phyloP scores from a whole-genome alignment of 2,888 invertebrate species.

The Monopis laevigella region DNA sequence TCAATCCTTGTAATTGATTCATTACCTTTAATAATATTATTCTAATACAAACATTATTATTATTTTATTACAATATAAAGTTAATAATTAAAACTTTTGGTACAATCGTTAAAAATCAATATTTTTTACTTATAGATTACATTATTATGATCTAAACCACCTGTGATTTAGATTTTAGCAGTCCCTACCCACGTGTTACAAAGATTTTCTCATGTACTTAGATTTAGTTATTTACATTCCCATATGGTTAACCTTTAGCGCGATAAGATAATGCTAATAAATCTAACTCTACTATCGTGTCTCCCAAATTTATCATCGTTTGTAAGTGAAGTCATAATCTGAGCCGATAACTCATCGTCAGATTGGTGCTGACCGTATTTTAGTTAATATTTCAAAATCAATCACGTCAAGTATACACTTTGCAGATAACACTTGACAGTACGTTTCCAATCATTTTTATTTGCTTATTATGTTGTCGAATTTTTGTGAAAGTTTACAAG shows the following conservation, averaged over 20 bases:
- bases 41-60: too few species aligned
- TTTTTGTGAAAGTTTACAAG: slow-evolving; percentile 9
- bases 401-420: slow-evolving; percentile 12
- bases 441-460: slow-evolving; percentile 10
- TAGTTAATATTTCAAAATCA: slow-evolving; percentile 12
- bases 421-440: slow-evolving; percentile 10
- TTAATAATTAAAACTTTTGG: too few species aligned
- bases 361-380: slow-evolving; percentile 10
- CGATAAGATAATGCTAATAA: slow-evolving; percentile 9
- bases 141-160: too few species aligned
- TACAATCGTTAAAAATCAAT: too few species aligned
- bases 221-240: slow-evolving; percentile 8
- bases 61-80: too few species aligned
- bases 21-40: too few species aligned
- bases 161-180: too few species aligned
- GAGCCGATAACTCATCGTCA: slow-evolving; percentile 11
- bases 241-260: slow-evolving; percentile 6
- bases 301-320: slow-evolving; percentile 8
- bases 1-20: too few species aligned
- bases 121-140: too few species aligned
- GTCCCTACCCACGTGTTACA: too few species aligned
- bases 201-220: too few species aligned
- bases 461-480: slow-evolving; percentile 4
- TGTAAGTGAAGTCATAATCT: slow-evolving; percentile 9
- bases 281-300: slow-evolving; percentile 1